These are phyloP conservation scores for Galendromus occidentalis DNA, from an alignment of 1,140 invertebrate species.

Conservation along the genomic window DNA sequence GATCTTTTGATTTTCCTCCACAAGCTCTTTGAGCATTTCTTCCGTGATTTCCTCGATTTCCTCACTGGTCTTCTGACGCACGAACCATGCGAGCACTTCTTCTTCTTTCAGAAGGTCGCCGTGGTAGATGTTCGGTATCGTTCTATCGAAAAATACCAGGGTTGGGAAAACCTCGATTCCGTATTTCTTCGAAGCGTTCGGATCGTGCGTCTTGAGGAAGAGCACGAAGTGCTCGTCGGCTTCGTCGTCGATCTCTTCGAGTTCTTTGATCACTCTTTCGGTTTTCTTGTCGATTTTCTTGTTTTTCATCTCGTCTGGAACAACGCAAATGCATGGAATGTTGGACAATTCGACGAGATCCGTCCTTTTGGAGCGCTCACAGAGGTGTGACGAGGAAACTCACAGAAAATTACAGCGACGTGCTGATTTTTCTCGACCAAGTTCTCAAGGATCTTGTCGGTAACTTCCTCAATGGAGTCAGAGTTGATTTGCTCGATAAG, in stretches of 20 bases:
- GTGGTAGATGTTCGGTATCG: conserved; percentile 73
- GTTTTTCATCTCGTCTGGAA: conserved; percentile 2
- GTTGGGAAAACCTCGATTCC: conserved; percentile 60
- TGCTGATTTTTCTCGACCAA: conserved; percentile 77
- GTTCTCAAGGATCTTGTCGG: conserved; percentile 66
- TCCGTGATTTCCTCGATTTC: conserved; percentile 73
- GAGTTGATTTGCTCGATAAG: conserved; percentile 68
- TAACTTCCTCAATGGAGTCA: conserved; percentile 82
- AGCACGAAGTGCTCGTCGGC: conserved; percentile 51
- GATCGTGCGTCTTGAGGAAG: conserved; percentile 25
- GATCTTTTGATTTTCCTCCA: conserved; percentile 77
- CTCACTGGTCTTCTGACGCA: conserved; percentile 56
- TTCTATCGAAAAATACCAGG: conserved; percentile 69
- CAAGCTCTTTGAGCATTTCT: conserved; percentile 74
- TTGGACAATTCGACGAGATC: neutral
- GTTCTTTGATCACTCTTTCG: neutral
- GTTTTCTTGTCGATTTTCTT: conserved; percentile 7
- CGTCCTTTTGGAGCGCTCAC: neutral
- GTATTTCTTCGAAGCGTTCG: conserved; percentile 42
- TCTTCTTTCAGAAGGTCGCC: conserved; percentile 80
- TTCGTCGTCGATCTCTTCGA: conserved; percentile 12
- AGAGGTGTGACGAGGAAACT: conserved; percentile 27
- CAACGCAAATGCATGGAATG: neutral
- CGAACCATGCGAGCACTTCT: conserved; percentile 64
- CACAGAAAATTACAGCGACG: conserved; percentile 79